phyloP scores from a whole-genome alignment of 2,113 vertebrate species.

The Indicator indicator region DNA sequence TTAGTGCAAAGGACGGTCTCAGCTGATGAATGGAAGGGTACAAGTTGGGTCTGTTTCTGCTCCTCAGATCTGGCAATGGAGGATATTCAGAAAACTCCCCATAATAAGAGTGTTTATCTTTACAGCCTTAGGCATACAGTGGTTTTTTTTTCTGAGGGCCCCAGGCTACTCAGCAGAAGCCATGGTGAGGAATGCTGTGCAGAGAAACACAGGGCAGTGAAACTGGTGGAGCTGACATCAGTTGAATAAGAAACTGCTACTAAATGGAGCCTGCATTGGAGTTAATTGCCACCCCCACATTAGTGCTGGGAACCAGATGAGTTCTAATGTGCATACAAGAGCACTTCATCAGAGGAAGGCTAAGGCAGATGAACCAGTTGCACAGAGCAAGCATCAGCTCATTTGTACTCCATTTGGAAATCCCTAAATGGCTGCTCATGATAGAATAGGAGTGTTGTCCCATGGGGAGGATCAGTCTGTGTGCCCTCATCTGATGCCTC shows the following conservation, averaged over 20 bases:
- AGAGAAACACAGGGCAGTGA: background rate
- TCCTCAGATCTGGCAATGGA: background rate
- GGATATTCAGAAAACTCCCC: background rate
- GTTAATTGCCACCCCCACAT: slow-evolving; percentile 23
- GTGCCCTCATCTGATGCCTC: background rate
- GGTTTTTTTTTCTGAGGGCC: background rate
- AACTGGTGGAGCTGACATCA: background rate
- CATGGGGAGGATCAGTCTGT: background rate
- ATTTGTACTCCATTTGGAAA: slow-evolving; percentile 50
- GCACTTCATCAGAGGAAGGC: slow-evolving; percentile 20
- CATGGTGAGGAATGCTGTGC: background rate
- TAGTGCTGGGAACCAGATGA: slow-evolving; percentile 40
- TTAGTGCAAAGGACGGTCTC: background rate
- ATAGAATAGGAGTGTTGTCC: background rate
- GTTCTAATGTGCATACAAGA: slow-evolving; percentile 45
- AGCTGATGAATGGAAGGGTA: background rate
- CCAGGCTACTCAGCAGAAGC: background rate
- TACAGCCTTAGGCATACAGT: background rate
- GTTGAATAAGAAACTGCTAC: background rate
- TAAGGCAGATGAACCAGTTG: slow-evolving; percentile 42
- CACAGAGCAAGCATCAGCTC: slow-evolving; percentile 52
- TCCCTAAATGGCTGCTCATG: slow-evolving; percentile 2
- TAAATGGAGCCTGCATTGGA: slow-evolving; percentile 21
- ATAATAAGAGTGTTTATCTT: background rate
- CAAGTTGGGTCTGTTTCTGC: background rate